These are phyloP conservation scores for Spodoptera exigua DNA, from an alignment of 2,888 invertebrate genomes.

Conservation along the genomic window DNA sequence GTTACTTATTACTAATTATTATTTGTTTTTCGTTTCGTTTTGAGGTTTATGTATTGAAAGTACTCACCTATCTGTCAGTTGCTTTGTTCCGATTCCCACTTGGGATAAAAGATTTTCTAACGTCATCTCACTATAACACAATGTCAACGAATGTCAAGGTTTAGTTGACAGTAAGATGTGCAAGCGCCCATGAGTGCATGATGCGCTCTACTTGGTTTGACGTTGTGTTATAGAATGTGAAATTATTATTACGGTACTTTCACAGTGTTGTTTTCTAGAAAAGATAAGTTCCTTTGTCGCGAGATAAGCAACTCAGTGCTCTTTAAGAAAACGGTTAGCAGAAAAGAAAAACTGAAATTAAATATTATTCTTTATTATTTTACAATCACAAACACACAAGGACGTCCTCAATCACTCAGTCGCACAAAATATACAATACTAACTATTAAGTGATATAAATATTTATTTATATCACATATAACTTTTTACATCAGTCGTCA, in stretches of 20 bases:
- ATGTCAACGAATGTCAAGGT: slow-evolving; percentile 76
- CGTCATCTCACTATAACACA: slow-evolving; percentile 71
- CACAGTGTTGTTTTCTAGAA: slow-evolving; percentile 53
- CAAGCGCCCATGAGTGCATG: slow-evolving; percentile 62
- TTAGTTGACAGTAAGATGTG: slow-evolving; percentile 70
- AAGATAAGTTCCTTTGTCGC: slow-evolving; percentile 35
- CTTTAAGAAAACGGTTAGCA: slow-evolving; percentile 14
- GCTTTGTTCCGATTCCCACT: slow-evolving; percentile 78
- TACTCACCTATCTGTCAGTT: slow-evolving; percentile 78
- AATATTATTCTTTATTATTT: slow-evolving; percentile 75
- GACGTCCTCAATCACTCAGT: slow-evolving; percentile 87
- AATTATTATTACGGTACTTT: slow-evolving; percentile 74
- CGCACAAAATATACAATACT: slow-evolving; percentile 85
- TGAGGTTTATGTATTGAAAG: neutral
- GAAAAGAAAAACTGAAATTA: slow-evolving; percentile 49
- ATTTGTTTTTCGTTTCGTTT: too few relatives aligned
- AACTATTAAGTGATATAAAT: slow-evolving; percentile 84
- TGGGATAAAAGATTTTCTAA: slow-evolving; percentile 78
- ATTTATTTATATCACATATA: slow-evolving; percentile 84
- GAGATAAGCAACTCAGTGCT: slow-evolving; percentile 15
- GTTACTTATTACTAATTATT: too few relatives aligned
- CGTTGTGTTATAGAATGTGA: slow-evolving; percentile 52
- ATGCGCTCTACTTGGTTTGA: slow-evolving; percentile 75
- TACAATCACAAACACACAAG: slow-evolving; percentile 87
- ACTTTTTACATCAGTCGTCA: slow-evolving; percentile 88